Base-by-base conservation (phyloP, 2,113 vertebrate genomes). In the Caranx melampygus region DNA sequence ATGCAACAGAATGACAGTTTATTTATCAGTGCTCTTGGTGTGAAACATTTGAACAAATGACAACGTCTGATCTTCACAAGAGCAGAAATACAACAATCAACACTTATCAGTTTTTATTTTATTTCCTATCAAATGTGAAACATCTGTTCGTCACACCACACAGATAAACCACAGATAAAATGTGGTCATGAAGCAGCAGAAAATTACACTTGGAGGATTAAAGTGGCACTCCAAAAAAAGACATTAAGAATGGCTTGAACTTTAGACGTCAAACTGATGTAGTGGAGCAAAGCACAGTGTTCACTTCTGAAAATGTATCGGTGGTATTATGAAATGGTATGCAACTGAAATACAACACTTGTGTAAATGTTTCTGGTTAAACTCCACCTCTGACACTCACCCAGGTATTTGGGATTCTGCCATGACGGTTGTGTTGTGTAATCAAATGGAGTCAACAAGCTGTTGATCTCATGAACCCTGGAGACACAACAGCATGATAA, bases 381-480 rank as follows among this genome's bases (percentile, higher is more conserved):
- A 49, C 6, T 33, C 18, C 40, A 35, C 7, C 8, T 12, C 20
- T 9, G 6, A 4, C 26, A 67, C 92, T 90, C 87, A 95, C 94
- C 95, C 44, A 95, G 83, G 81, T 95, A 96, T 84, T 94, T 94
- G 64, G 94, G 92, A 64, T 90, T 95, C 74, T 94, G 91, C 94
- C 93, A 95, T 93, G 94, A 95, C 0, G 94, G 94, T 75, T 93
- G 93, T 16, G 93, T 92, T 26, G 92, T 95, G 90, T 92, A 96
- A 87, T 95, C 94, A 55, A 96, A 96, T 0, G 95, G 95, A n/a
- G 94, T 84, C 91, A 95, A 86, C 78, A 94, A 88, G 72, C 94
- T 93, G 93, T 96, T 94, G 67, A 93, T 90, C 77, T 95, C 95
- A 18, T 94, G 92, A 78, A 94, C 93, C 88, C 95, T 95, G 16